Evolutionary conservation across 2,888 invertebrate species (phyloP), one percentile per base, ranked within the genome.

Genomic region (Liodrosophila aerea): DNA sequence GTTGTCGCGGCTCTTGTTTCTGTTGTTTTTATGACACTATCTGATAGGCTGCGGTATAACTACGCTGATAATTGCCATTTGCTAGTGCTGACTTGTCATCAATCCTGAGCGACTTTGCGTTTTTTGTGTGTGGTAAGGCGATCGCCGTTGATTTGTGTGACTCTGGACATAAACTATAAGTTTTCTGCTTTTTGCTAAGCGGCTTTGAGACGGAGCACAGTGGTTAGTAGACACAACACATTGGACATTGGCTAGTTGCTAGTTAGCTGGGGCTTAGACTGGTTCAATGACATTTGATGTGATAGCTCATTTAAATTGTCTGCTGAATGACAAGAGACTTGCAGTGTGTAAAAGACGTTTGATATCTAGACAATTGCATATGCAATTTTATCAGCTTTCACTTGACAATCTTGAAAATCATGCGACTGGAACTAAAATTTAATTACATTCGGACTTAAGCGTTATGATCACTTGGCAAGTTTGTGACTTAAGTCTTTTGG

Each of bases 231-330:
- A 22, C 22, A 22, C 5, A 22, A 22, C 5, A 22, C 5, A 5
- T 33, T 7, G 33, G 11, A 11, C 18, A 15, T 16, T 37, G 15
- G 7, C 11, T 18, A 39, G 39, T 39, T 22, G 57, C 50, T 64
- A 36, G 53, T 52, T 54, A 34, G 43, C 40, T 44, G 22, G 45
- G 15, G 8, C 51, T 52, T 1, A 15, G 4, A n/a, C n/a, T 77
- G 53, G 78, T 85, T 78, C 78, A 78, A 82, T 82, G 78, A 78
- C 78, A 82, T 50, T 68, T 74, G 75, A 82, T 71, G 78, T 82
- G 85, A 85, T 85, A 46, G 72, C 83, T 85, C 65, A 78, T 85
- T 85, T 78, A 82, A 85, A 85, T 85, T 47, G 65, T 39, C 45
- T 47, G 59, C 49, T 45, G 39, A 2, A 30, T 51, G 69, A 69